phyloP scores from a whole-genome alignment of 2,888 invertebrate species.

The Leptopilina drosophilae region DNA sequence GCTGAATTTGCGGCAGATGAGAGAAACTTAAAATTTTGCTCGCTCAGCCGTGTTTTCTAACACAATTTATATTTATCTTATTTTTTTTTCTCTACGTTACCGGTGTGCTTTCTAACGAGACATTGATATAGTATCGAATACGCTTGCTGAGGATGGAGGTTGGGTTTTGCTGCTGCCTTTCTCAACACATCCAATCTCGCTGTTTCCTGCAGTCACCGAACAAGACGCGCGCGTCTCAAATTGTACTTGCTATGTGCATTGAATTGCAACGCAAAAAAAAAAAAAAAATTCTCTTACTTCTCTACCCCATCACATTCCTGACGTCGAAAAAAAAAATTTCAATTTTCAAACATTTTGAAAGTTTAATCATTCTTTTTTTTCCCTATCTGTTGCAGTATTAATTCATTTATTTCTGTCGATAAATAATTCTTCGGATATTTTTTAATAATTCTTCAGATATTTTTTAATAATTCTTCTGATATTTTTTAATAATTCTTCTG shows the following conservation, averaged over 20 bases:
- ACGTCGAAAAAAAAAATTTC: neutral
- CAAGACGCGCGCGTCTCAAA: constrained; percentile 60
- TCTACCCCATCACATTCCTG: constrained; percentile 19
- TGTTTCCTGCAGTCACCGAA: constrained; percentile 57
- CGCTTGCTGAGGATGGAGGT: neutral
- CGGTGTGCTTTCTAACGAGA: constrained; percentile 60
- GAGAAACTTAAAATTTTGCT: constrained; percentile 51
- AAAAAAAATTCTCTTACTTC: constrained; percentile 52
- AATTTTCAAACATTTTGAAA: too few species aligned
- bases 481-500: too few species aligned
- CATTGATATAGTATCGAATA: constrained; percentile 61
- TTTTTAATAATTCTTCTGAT: too few species aligned
- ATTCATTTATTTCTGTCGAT: too few species aligned
- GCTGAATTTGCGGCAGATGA: constrained; percentile 31
- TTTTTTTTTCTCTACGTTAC: constrained; percentile 53
- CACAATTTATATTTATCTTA: constrained; percentile 29
- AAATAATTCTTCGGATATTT: too few species aligned
- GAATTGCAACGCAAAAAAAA: constrained; percentile 60
- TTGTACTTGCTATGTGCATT: constrained; percentile 65
- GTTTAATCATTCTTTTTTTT: neutral
- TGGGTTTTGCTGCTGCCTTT: neutral
- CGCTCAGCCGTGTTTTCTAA: constrained; percentile 44
- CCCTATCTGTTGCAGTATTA: too few species aligned
- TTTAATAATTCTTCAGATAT: too few species aligned
- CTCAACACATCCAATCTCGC: constrained; percentile 40